Evolutionary conservation across 2,888 invertebrate species (phyloP), one percentile per base, ranked within the genome.

Genomic region (Euphydryas editha): DNA sequence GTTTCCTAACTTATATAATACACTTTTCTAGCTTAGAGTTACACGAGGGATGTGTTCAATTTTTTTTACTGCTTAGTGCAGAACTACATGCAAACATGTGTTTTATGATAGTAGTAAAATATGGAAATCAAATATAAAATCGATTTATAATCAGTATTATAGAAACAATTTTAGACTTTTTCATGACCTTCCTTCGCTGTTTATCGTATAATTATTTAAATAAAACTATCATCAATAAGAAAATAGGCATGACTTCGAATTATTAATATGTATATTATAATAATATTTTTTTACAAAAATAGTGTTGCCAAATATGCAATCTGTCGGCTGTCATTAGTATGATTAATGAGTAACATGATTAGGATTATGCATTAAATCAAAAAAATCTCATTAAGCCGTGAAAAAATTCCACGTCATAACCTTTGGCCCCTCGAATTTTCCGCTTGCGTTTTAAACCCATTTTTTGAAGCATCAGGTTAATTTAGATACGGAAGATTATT

Each of bases 281-380:
- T n/a, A n/a, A n/a, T n/a, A n/a, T n/a, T n/a, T n/a, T n/a, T n/a
- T n/a, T n/a, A n/a, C n/a, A n/a, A n/a, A n/a, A n/a, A n/a, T n/a
- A n/a, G 8, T 30, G 5, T 30, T 30, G 30, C 8, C 30, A 58
- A 51, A 49, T 49, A 64, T 59, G 15, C 30, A 30, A 42, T n/a
- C 44, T 18, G 42, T 64, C 39, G 21, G 15, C 51, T 62, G 62
- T 51, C 62, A 66, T 69, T 69, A 69, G 66, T 69, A 15, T 62
- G 66, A 69, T 69, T 66, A 69, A 69, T 69, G 69, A 60, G 59
- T 57, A 62, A 62, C 69, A 69, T 62, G 69, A 54, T 65, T 60
- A 66, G 66, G 62, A 68, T 68, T 68, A 68, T 68, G 66, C 66
- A 62, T 66, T 66, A 62, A 69, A 60, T 51, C 59, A 10, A 61